Base-by-base conservation (phyloP, 2,888 invertebrate genomes). In the Orthosia cruda region DNA sequence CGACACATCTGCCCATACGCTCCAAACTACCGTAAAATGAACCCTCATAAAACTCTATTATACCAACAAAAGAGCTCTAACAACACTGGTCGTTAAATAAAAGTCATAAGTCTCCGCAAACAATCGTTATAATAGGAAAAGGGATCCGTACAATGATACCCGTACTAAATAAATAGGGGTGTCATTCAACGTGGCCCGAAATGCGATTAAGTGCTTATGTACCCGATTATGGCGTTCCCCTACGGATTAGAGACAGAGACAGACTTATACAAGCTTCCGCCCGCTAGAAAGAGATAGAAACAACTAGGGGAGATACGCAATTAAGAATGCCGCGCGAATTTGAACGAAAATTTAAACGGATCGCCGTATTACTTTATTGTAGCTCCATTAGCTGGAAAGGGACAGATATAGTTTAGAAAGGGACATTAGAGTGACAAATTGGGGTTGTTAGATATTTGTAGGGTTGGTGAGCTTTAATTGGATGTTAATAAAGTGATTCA, bases 201-300 rank as follows among this genome's bases (percentile, higher is more conserved):
- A 96, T 94, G 92, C 96, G 96, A 96, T 96, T 96, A 96, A 96
- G 96, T 93, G 93, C 96, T 96, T 96, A 96, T 96, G 92, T 96
- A 93, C 94, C 88, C 95, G 94, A 95, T 96, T 95, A 94, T 94
- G 92, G 94, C 86, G 81, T 85, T 90, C 94, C 95, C 94, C 87
- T 87, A 89, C 88, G 92, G 94, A 94, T 95, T 93, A 94, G 74
- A 79, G 87, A 89, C 81, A 69, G 91, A 92, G 88, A 89, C 87
- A 85, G 89, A 91, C 74, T 79, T 75, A 91, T 75, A 80, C 50
- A 78, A 71, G 58, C 52, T 45, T 26, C 50, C 7, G 50, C 58
- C 50, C 58, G 92, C 20, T 78, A 75, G 90, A 95, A 80, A 81
- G 93, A 88, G 94, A 93, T 32, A 77, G 86, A 62, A 72, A 75